phyloP scores from a whole-genome alignment of 2,888 invertebrate species.

The Parnassius glacialis region DNA sequence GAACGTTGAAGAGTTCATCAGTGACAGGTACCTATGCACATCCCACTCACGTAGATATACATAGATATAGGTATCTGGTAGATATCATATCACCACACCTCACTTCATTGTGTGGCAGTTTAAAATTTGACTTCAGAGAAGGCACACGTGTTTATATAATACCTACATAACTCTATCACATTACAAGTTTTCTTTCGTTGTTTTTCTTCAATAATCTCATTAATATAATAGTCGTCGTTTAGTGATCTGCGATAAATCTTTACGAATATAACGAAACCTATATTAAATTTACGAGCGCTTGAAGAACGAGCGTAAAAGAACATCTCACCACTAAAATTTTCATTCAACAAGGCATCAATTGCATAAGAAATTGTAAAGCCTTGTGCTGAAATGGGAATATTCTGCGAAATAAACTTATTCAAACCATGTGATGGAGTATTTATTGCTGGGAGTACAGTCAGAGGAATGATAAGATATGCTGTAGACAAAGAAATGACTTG shows the following conservation, averaged over 20 bases:
- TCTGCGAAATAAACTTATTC: constrained; percentile 34
- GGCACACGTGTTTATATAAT: constrained; percentile 11
- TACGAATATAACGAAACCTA: constrained; percentile 1
- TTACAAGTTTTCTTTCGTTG: constrained; percentile 3
- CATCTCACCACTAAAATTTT: not conserved
- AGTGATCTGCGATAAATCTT: constrained; percentile 15
- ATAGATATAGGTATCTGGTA: not conserved
- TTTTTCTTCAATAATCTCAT: not conserved
- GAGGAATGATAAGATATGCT: constrained; percentile 34
- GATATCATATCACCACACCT: not conserved
- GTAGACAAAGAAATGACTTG: constrained; percentile 33
- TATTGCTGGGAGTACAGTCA: constrained; percentile 31
- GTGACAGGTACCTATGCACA: not conserved
- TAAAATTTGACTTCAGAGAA: not conserved
- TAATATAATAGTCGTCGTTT: constrained; percentile 1
- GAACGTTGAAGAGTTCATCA: not conserved
- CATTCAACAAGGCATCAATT: not conserved
- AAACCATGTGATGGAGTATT: constrained; percentile 29
- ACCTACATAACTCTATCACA: constrained; percentile 20
- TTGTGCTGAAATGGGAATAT: constrained; percentile 33
- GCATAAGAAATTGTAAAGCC: not conserved
- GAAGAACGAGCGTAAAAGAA: not conserved
- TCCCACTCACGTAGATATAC: too few species aligned
- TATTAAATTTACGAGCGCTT: not conserved
- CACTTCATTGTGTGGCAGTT: not conserved